phyloP scores from a whole-genome alignment of 2,797 vertebrate genomes.

The Simalia tracyae region DNA sequence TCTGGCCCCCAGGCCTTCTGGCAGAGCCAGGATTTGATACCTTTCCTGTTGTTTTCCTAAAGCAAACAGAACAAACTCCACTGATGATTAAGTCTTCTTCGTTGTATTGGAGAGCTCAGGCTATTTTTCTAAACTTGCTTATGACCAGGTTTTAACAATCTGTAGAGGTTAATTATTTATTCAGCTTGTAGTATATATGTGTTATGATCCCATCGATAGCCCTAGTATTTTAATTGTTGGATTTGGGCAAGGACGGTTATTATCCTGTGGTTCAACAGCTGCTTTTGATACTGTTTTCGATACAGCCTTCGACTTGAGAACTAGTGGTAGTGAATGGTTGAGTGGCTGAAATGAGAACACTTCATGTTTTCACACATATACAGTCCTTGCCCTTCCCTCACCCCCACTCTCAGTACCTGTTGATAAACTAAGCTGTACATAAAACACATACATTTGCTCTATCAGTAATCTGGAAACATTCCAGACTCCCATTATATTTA shows the following conservation, averaged over 20 bases:
- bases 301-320: constrained; percentile 73
- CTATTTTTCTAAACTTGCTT: constrained; percentile 42
- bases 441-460: constrained; percentile 48
- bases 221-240: constrained; percentile 74
- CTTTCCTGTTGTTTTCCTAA: too few relatives aligned
- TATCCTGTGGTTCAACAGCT: constrained; percentile 79
- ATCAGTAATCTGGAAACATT: constrained; percentile 38
- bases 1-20: too few relatives aligned
- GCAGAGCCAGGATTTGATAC: too few relatives aligned
- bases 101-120: constrained; percentile 28
- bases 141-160: constrained; percentile 61
- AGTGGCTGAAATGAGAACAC: constrained; percentile 47
- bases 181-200: constrained; percentile 80
- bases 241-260: constrained; percentile 79
- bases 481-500: constrained; percentile 31
- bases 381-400: constrained; percentile 4
- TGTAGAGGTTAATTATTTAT: constrained; percentile 67
- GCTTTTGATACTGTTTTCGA: constrained; percentile 69
- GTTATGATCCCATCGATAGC: constrained; percentile 75
- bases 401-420: constrained; percentile 25
- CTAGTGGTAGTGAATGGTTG: constrained; percentile 59
- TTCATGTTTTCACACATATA: constrained; percentile 19
- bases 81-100: constrained; percentile 11
- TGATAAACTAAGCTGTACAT: constrained; percentile 49
- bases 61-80: constrained; percentile 4